A percentile compares a stretch with the other conserved stretches of the same genome.
These are phyloP conservation scores for Pseudochaenichthys georgianus DNA, from an alignment of 2,797 vertebrate species.

Conservation along the genomic window DNA sequence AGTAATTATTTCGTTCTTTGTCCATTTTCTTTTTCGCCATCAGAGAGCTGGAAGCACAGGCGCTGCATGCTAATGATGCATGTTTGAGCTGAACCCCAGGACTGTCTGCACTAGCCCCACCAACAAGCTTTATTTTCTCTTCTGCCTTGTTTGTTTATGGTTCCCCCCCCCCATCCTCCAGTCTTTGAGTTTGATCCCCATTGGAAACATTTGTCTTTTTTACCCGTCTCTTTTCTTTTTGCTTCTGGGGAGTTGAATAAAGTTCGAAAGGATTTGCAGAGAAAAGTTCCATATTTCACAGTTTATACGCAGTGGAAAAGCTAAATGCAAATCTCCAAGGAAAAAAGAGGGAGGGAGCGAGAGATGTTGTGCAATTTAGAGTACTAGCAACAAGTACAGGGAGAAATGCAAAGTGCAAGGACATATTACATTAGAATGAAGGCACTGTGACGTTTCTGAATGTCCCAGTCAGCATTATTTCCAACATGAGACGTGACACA, in stretches of 20 bases:
- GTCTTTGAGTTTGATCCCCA: constrained; percentile 53
- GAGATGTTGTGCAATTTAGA: constrained; percentile 33
- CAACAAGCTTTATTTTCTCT: constrained; percentile 68
- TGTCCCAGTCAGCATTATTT: constrained; percentile 15
- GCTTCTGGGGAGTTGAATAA: constrained; percentile 48
- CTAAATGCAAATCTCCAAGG: constrained; percentile 65
- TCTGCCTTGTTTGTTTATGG: constrained; percentile 70
- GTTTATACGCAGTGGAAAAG: constrained; percentile 59
- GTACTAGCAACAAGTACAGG: constrained; percentile 19
- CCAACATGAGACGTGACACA: constrained; percentile 9
- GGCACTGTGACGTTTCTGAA: constrained; percentile 37
- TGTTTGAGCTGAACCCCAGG: constrained; percentile 74
- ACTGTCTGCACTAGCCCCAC: constrained; percentile 63
- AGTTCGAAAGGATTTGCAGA: constrained; percentile 53
- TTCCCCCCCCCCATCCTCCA: constrained; percentile 22
- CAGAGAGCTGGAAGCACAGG: constrained; percentile 68
- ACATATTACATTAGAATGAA: constrained; percentile 33
- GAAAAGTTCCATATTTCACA: constrained; percentile 61
- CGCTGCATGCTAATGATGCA: constrained; percentile 76
- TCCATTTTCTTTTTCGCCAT: constrained; percentile 64
- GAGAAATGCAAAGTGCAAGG: constrained; percentile 44
- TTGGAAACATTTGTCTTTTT: constrained; percentile 29
- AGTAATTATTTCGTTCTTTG: constrained; percentile 71
- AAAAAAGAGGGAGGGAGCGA: constrained; percentile 6
- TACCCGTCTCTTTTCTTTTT: constrained; percentile 12